Evolutionary conservation across 2,113 vertebrate species (phyloP), one percentile per base, ranked within the genome.

Genomic region (Erythrocercus mccallii): DNA sequence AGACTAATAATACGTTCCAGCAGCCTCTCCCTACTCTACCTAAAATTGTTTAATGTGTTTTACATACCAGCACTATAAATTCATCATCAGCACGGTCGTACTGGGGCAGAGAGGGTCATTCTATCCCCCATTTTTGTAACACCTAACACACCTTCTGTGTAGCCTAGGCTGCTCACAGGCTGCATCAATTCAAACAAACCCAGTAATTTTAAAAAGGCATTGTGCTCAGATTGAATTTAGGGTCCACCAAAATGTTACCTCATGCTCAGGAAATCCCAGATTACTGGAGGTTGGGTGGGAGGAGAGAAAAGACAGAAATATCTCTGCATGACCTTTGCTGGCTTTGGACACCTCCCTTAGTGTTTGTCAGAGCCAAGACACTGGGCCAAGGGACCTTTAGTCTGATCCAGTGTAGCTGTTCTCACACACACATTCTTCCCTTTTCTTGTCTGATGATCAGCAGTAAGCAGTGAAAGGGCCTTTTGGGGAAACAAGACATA

Each of bases 371-470:
- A 90, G 57, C 20, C 70, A 81, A 74, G 73, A 66, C 11, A 44
- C 2, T 0, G 1, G 37, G 38, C 44, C 13, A 17, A 71, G 42
- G 28, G 44, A 58, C 47, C 31, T 70, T 48, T 45, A 69, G 10
- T 61, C 21, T 66, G 21, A 73, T 58, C 18, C 42, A 78, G 21
- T 4, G 25, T 9, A 68, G 38, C 18, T 6, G 1, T 16, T 86
- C 40, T 91, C 31, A 37, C 15, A 60, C 2, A 2, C 0, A 0
- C n/a, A n/a, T 1, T n/a, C 65, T 58, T 44, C 15, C 24, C 31
- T 60, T 81, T 40, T 60, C n/a, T 56, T 60, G 25, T 6, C 9
- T 68, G 40, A 40, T 40, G 60, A 47, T 50, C 60, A 71, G n/a
- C 7, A 81, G 6, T 14, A 60, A 84, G 38, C 38, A 64, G 12